phyloP scores from a whole-genome alignment of 2,113 vertebrate genomes.

The Phocoena phocoena region DNA sequence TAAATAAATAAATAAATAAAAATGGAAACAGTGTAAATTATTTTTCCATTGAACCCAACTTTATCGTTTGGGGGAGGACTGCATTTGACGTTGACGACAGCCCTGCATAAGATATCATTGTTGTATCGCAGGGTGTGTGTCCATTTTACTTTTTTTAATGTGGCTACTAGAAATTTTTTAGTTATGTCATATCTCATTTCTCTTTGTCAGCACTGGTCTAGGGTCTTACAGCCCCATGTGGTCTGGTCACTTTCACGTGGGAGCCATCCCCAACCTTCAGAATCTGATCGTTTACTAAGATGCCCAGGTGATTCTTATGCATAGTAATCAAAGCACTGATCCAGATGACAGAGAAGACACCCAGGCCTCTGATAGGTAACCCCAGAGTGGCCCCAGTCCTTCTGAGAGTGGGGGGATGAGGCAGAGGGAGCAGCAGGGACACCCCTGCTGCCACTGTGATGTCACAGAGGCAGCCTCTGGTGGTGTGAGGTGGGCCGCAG shows the following conservation, averaged over 20 bases:
- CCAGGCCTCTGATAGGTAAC: neutral
- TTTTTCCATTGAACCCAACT: neutral
- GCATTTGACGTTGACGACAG: neutral
- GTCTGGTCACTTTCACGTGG: neutral
- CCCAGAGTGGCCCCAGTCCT: neutral
- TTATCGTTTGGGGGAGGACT: neutral
- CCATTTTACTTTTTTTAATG: neutral
- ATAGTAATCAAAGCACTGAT: neutral
- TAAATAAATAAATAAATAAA: neutral
- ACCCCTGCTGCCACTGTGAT: constrained; percentile 51
- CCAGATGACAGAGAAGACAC: neutral
- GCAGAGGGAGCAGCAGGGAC: neutral
- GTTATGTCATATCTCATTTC: neutral
- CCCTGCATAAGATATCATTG: neutral
- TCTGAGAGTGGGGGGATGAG: no score
- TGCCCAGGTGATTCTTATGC: neutral
- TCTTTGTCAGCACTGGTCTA: neutral
- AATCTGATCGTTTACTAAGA: neutral
- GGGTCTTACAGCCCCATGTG: neutral
- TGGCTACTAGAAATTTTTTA: neutral
- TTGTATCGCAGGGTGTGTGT: neutral
- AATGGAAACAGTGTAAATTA: neutral
- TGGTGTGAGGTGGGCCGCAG: neutral
- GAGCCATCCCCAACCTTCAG: neutral
- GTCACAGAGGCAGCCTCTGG: constrained; percentile 55